phyloP scores from a whole-genome alignment of 1,140 invertebrate genomes.

The Tetramorium parvispinum region DNA sequence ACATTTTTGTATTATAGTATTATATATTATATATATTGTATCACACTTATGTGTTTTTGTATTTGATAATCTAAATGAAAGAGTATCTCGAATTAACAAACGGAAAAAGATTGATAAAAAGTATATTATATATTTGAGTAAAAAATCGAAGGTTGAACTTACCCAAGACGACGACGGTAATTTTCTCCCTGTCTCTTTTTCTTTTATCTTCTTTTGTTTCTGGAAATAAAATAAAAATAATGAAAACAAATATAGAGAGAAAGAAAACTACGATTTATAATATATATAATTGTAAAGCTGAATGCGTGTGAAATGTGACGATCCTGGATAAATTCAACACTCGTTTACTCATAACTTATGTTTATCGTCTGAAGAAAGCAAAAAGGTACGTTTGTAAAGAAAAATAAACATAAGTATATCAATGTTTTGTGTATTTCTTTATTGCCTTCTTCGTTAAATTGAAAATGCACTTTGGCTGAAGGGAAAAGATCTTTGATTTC shows the following conservation, averaged over 20 bases:
- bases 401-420: conserved; percentile 85
- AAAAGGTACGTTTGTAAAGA: conserved; percentile 83
- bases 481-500: not conserved
- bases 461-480: not conserved
- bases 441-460: conserved; percentile 23
- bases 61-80: conserved; percentile 84
- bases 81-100: conserved; percentile 82
- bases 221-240: conserved; percentile 22
- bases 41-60: conserved; percentile 84
- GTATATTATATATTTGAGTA: conserved; percentile 85
- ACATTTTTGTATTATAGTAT: conserved; percentile 84
- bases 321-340: conserved; percentile 83
- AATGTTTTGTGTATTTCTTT: conserved; percentile 71
- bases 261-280: not conserved
- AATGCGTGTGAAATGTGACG: not conserved
- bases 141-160: conserved; percentile 82
- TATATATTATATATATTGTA: conserved; percentile 80
- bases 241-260: not conserved
- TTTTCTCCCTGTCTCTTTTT: not conserved
- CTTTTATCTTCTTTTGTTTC: not conserved
- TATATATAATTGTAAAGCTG: conserved; percentile 26
- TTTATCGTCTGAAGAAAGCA: conserved; percentile 81
- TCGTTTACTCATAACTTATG: conserved; percentile 85
- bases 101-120: conserved; percentile 81
- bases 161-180: conserved; percentile 68